Evolutionary conservation across 2,888 invertebrate species (phyloP).

Genomic region (Polia nebulosa): DNA sequence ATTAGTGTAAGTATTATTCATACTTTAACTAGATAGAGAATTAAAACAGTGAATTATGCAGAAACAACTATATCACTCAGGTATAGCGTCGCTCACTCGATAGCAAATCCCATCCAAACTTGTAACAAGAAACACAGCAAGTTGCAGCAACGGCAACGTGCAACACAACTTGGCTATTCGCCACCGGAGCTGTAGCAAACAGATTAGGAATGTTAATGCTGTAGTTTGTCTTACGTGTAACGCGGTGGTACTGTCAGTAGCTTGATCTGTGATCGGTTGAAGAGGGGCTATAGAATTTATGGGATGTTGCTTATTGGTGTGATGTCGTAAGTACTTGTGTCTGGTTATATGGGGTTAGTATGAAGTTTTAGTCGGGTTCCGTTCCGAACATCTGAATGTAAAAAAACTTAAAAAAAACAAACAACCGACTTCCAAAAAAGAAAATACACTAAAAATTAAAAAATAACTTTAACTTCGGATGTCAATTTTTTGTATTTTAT

Average conservation of each 20-base stretch:
- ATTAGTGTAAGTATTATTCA: too few species aligned
- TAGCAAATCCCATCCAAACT: conserved; percentile 15
- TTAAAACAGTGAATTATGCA: too few species aligned
- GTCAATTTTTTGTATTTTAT: too few species aligned
- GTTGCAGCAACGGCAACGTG: conserved; percentile 71
- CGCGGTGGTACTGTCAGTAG: conserved; percentile 44
- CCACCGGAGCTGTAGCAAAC: conserved; percentile 74
- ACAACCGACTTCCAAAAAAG: too few species aligned
- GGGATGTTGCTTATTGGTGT: not conserved
- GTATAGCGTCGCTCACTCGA: too few species aligned
- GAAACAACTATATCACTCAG: too few species aligned
- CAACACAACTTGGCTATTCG: conserved; percentile 73
- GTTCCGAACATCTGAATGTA: too few species aligned
- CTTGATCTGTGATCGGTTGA: conserved; percentile 31
- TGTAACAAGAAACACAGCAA: conserved; percentile 63
- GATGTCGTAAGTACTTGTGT: not conserved
- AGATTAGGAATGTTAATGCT: conserved; percentile 78
- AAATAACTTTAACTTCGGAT: too few species aligned
- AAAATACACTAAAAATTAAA: too few species aligned
- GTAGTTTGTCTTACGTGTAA: conserved; percentile 69
- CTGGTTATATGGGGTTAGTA: not conserved
- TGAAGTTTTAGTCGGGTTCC: too few species aligned
- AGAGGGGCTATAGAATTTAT: conserved; percentile 1
- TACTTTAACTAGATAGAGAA: too few species aligned
- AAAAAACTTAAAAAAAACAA: too few species aligned